Base-by-base conservation (phyloP, 1,140 invertebrate genomes). In the Latrodectus geometricus region DNA sequence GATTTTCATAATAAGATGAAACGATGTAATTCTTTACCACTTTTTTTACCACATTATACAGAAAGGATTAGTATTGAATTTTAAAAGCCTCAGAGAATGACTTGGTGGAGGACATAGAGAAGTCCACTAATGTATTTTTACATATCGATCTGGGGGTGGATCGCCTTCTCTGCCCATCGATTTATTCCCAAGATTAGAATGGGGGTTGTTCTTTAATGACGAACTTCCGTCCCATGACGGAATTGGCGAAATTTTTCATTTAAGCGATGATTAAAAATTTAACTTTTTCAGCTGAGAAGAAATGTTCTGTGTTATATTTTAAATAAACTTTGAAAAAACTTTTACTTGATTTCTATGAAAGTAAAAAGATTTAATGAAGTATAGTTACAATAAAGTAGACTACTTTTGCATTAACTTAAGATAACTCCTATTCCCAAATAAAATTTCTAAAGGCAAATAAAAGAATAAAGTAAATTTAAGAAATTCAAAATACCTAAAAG, bases 91-190 rank as follows among this genome's bases (percentile, higher is more conserved):
- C 52, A 73, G 69, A 73, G 69, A 73, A 82, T 70, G 50, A 50
- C 21, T 66, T 75, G 23, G 12, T 14, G 9, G 61, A 76, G 82
- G 82, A 84, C 82, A 84, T 65, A 52, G 72, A 56, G 56, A 84
- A 84, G 82, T 84, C 82, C 83, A 72, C 65, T 86, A 86, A 86
- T 74, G 74, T 78, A 86, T 86, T 86, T 86, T 86, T 86, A 78
- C 75, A 77, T 86, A 86, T 86, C 83, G 83, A 86, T 86, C 75
- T 14, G 35, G 35, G 66, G 76, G 35, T 61, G n/a, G 83, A 70
- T 68, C 83, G 49, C 75, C 61, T 49, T 70, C n/a, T 69, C n/a
- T 35, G 4, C 35, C 35, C 65, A 84, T 84, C 73, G 82, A 84
- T 84, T 73, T 75, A 48, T 74, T 72, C 35, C 49, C 21, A 54